Conservation (phyloP, 1,140 invertebrate species). For the Harlomillsia oculata region DNA sequence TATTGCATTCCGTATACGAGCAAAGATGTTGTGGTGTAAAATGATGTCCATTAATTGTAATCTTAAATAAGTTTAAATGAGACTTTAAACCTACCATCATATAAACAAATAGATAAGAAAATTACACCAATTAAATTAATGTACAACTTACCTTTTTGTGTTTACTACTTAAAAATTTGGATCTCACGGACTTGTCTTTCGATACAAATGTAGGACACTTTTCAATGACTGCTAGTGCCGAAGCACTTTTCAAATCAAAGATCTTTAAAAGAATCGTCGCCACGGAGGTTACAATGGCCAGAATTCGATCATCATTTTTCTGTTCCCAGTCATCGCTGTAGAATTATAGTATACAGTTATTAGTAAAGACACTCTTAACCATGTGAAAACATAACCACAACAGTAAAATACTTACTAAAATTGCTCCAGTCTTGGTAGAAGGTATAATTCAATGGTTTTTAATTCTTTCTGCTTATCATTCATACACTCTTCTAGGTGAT, state of each 20-base stretch:
- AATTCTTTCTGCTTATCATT: constrained; percentile 70
- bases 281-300: constrained; percentile 63
- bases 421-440: constrained; percentile 61
- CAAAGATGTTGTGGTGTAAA: constrained; percentile 80
- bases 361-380: neutral
- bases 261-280: constrained; percentile 66
- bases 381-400: constrained; percentile 5
- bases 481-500: constrained; percentile 64
- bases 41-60: constrained; percentile 75
- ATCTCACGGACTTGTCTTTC: constrained; percentile 69
- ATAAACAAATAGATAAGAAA: neutral
- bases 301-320: constrained; percentile 56
- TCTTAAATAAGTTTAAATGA: constrained; percentile 34
- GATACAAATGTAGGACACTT: constrained; percentile 67
- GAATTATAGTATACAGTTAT: constrained; percentile 18
- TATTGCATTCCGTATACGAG: constrained; percentile 80
- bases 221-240: constrained; percentile 48
- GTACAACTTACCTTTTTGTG: constrained; percentile 52
- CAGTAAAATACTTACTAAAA: constrained; percentile 49
- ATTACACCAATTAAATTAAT: neutral
- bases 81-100: neutral
- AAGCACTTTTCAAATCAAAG: constrained; percentile 53
- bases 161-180: constrained; percentile 56
- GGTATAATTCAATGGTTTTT: constrained; percentile 60
- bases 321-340: constrained; percentile 60